A percentile compares a stretch with the other conserved stretches of the same genome.
Evolutionary conservation across 2,797 vertebrate genomes (phyloP).

Genomic region (Gephyroberyx darwinii): DNA sequence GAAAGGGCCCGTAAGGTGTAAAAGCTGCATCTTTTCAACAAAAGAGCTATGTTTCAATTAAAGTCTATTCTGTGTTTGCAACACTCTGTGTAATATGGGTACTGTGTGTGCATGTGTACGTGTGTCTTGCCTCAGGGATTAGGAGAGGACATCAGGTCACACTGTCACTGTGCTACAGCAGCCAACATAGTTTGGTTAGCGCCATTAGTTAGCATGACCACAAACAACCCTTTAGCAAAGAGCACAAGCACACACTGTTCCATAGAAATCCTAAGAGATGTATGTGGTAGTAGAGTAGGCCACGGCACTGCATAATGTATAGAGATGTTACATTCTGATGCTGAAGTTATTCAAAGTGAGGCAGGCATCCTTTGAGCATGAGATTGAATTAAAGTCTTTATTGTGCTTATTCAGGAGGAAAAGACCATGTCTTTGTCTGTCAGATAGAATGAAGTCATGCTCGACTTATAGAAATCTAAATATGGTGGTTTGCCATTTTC

Average conservation of each 20-base stretch:
- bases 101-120: constrained; percentile 19
- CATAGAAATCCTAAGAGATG: constrained; percentile 38
- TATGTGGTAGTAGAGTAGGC: constrained; percentile 7
- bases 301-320: constrained; percentile 43
- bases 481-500: constrained; percentile 78
- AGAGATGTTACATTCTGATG: constrained; percentile 38
- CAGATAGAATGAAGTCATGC: constrained; percentile 61
- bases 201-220: constrained; percentile 38
- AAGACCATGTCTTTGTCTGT: constrained; percentile 66
- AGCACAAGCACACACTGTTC: constrained; percentile 40
- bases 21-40: constrained; percentile 7
- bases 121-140: constrained; percentile 28
- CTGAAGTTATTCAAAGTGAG: constrained; percentile 42
- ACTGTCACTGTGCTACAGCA: constrained; percentile 32
- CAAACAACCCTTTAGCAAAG: constrained; percentile 43
- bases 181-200: constrained; percentile 48
- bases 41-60: constrained; percentile 1
- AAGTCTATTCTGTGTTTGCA: constrained; percentile 15
- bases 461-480: constrained; percentile 73
- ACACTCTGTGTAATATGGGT: constrained; percentile 3
- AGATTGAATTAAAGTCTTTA: constrained; percentile 63
- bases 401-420: constrained; percentile 63
- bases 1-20: constrained; percentile 19
- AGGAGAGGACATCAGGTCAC: constrained; percentile 35
- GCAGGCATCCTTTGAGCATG: constrained; percentile 43